Evolutionary conservation across 2,113 vertebrate species (phyloP).

Genomic region (Upupa epops): DNA sequence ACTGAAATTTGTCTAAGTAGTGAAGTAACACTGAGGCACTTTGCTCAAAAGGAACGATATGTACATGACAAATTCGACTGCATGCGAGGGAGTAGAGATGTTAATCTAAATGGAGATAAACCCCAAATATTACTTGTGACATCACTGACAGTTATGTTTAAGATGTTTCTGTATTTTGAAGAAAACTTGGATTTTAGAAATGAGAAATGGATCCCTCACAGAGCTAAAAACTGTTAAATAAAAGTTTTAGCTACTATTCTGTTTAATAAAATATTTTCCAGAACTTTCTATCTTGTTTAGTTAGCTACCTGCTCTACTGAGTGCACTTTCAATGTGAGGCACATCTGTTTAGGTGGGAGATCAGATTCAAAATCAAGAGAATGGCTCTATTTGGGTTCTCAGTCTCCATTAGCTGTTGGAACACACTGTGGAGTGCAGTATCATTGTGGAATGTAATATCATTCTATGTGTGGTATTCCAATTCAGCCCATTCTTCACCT

Average conservation of each 20-base stretch:
- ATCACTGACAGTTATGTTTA: neutral
- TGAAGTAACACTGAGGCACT: neutral
- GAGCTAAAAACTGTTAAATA: neutral
- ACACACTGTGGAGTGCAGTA: neutral
- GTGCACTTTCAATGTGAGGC: neutral
- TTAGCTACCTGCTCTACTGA: neutral
- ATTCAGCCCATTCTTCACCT: neutral
- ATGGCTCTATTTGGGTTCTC: neutral
- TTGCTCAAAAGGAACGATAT: neutral
- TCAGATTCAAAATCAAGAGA: neutral
- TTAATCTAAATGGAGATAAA: neutral
- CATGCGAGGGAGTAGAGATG: neutral
- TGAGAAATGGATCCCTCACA: neutral
- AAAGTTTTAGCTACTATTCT: neutral
- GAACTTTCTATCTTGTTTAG: neutral
- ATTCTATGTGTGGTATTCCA: neutral
- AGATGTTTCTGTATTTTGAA: neutral
- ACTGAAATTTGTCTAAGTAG: neutral
- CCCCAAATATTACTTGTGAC: neutral
- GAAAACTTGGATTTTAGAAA: neutral
- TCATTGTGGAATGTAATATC: neutral
- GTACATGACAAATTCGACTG: neutral
- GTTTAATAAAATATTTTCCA: neutral
- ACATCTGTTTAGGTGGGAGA: neutral
- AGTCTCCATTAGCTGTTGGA: neutral